Evolutionary conservation across 2,797 vertebrate species (phyloP).

Genomic region (Sparus aurata): DNA sequence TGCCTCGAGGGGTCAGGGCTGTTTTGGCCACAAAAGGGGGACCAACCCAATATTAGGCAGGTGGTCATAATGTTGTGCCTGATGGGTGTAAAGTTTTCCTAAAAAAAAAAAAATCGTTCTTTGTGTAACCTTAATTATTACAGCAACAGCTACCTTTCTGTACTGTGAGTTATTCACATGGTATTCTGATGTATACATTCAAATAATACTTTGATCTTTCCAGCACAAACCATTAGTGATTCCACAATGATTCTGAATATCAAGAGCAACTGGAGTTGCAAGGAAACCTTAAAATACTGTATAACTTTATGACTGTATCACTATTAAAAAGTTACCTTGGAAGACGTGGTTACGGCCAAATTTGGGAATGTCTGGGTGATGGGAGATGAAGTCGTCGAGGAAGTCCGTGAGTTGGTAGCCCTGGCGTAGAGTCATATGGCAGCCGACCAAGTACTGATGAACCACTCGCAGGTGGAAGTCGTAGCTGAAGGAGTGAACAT

Average conservation of each 20-base stretch:
- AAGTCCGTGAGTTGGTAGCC: slow-evolving; percentile 97
- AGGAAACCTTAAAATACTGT: not conserved
- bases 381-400: slow-evolving; percentile 95
- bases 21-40: no score
- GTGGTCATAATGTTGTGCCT: no score
- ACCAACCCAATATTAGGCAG: no score
- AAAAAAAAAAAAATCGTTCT: not conserved
- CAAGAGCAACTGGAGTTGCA: not conserved
- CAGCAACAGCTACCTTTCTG: not conserved
- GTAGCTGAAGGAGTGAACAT: slow-evolving; percentile 98
- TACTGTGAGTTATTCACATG: not conserved
- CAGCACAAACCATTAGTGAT: not conserved
- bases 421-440: slow-evolving; percentile 94
- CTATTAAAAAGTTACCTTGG: slow-evolving; percentile 85
- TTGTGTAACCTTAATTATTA: no score
- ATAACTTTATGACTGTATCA: not conserved
- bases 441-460: slow-evolving; percentile 95
- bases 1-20: no score
- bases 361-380: slow-evolving; percentile 96
- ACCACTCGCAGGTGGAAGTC: slow-evolving; percentile 98
- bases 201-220: not conserved
- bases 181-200: not conserved
- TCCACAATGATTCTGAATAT: not conserved
- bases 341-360: slow-evolving; percentile 97
- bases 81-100: no score